phyloP scores from a whole-genome alignment of 2,797 vertebrate genomes.

The Periparus ater region DNA sequence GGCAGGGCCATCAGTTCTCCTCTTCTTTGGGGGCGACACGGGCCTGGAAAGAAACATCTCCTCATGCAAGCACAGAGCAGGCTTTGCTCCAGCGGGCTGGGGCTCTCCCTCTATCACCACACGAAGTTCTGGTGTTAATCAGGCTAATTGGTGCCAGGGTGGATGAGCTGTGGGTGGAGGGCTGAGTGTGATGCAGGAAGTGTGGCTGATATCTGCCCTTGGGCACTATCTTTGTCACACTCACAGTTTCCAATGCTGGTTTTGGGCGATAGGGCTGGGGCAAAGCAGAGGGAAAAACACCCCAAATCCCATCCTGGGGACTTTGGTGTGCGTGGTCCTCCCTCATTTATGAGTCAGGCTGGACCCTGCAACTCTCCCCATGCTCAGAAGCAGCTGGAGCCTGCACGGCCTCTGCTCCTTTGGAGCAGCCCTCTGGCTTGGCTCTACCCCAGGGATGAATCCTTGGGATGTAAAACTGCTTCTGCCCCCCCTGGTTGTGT shows the following conservation, averaged over 20 bases:
- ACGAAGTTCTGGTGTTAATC: not conserved
- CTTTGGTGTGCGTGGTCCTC: rapidly evolving
- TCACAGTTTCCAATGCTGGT: conserved; percentile 13
- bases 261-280: not conserved
- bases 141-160: not conserved
- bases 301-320: not conserved
- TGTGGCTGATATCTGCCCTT: not conserved
- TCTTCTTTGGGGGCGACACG: not conserved
- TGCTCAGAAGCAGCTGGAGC: rapidly evolving
- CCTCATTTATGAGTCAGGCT: not conserved
- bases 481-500: rapidly evolving
- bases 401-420: rapidly evolving
- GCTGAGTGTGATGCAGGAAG: not conserved
- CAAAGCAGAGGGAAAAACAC: not conserved
- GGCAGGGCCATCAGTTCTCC: rapidly evolving
- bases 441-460: not conserved
- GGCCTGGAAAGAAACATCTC: not conserved
- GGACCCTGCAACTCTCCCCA: rapidly evolving
- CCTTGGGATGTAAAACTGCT: not conserved
- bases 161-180: not conserved
- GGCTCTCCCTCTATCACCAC: rapidly evolving
- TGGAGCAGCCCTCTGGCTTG: not conserved
- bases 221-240: not conserved
- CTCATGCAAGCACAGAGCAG: rapidly evolving
- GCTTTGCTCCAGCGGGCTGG: not conserved